These are phyloP conservation scores for Thalassoma bifasciatum DNA, from an alignment of 2,113 vertebrate genomes.

Conservation along the genomic window DNA sequence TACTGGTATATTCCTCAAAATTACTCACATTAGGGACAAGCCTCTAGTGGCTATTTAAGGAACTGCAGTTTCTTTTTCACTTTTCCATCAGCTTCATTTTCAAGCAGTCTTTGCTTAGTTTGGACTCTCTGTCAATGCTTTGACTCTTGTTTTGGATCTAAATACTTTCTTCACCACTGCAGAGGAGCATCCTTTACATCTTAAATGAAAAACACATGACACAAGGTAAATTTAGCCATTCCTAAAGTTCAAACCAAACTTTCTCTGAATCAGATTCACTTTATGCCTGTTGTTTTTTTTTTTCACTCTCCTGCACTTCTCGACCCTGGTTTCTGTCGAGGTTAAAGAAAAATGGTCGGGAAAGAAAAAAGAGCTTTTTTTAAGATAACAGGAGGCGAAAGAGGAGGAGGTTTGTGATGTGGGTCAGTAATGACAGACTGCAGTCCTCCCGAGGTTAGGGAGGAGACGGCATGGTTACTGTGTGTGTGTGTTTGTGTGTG, in stretches of 20 bases:
- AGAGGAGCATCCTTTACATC: not conserved
- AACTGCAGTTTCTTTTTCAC: too few species aligned
- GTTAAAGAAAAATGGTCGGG: conserved; percentile 14
- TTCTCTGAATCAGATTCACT: not conserved
- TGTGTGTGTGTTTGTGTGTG: conserved; percentile 41
- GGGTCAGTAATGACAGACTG: conserved; percentile 72
- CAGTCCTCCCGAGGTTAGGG: conserved; percentile 67
- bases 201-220: not conserved
- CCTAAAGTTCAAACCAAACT: not conserved
- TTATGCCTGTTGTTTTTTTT: not conserved
- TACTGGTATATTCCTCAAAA: too few species aligned
- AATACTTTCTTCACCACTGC: too few species aligned
- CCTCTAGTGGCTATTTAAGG: too few species aligned
- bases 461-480: conserved; percentile 41
- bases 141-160: too few species aligned
- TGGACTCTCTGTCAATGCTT: too few species aligned
- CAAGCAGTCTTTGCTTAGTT: too few species aligned
- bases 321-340: not conserved
- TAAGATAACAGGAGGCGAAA: conserved; percentile 25
- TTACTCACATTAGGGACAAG: too few species aligned
- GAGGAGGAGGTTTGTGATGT: conserved; percentile 66
- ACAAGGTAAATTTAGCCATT: not conserved
- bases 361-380: conserved; percentile 3
- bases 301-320: not conserved
- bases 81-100: too few species aligned